Evolutionary conservation across 1,140 invertebrate species (phyloP).

Genomic region (Druon quercuslanigerum): DNA sequence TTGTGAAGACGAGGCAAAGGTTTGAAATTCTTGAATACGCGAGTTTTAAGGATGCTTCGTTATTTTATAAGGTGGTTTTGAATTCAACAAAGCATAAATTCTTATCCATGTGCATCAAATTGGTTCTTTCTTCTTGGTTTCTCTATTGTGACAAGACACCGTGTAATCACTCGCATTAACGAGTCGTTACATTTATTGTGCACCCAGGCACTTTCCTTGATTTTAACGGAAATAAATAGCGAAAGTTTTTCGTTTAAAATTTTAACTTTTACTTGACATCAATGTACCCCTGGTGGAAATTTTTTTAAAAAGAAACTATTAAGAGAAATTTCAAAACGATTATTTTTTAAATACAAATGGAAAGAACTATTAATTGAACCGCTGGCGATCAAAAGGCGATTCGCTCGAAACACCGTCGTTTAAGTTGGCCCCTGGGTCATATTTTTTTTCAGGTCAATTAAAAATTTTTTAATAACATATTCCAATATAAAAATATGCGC

Average conservation of each 20-base stretch:
- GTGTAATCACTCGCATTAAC: conserved; percentile 45
- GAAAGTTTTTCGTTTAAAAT: conserved; percentile 50
- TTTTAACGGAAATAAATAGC: conserved; percentile 63
- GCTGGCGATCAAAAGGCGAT: no score
- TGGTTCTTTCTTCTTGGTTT: conserved; percentile 51
- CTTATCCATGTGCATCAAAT: conserved; percentile 50
- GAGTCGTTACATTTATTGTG: conserved; percentile 32
- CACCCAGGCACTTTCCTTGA: conserved; percentile 45
- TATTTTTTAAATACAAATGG: no score
- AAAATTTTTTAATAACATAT: no score
- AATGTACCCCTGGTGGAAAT: background rate
- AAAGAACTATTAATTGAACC: no score
- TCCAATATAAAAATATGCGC: no score
- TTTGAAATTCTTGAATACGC: conserved; percentile 15
- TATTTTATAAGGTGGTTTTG: conserved; percentile 23
- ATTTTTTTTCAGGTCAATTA: no score
- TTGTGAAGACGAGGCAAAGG: conserved; percentile 9
- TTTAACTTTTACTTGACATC: background rate
- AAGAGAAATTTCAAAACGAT: no score
- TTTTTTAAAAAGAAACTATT: no score
- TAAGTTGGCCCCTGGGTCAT: no score
- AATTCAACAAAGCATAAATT: conserved; percentile 35
- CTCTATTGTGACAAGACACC: conserved; percentile 54
- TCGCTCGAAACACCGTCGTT: no score
- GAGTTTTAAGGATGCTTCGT: background rate